phyloP scores from a whole-genome alignment of 2,888 invertebrate genomes.

The Melitaea athalia region DNA sequence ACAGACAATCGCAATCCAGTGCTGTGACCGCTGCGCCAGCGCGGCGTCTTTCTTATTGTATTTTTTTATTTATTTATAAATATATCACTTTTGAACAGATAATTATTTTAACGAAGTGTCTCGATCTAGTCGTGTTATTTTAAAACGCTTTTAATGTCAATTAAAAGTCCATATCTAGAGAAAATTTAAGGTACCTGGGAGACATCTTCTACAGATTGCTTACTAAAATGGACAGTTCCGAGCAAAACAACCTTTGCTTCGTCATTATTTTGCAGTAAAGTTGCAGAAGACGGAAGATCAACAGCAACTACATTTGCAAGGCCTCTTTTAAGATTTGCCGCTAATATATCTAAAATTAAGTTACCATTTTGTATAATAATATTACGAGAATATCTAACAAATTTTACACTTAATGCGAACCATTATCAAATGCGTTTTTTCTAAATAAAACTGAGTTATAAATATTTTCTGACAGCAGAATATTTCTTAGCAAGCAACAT shows the following conservation, averaged over 20 bases:
- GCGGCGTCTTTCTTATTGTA: no score
- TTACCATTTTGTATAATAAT: neutral
- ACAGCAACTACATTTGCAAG: constrained; percentile 27
- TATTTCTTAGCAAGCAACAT: constrained; percentile 53
- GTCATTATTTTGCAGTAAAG: constrained; percentile 62
- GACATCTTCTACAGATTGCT: constrained; percentile 74
- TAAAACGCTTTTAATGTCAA: no score
- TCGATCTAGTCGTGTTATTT: no score
- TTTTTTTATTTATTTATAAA: no score
- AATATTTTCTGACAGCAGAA: constrained; percentile 26
- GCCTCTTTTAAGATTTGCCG: constrained; percentile 30
- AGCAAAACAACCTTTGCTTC: constrained; percentile 66
- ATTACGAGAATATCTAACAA: neutral
- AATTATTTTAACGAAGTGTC: no score
- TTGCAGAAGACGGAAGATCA: constrained; percentile 60
- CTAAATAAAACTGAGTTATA: neutral
- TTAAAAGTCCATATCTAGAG: no score
- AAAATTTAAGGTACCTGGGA: constrained; percentile 50
- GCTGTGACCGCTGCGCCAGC: no score
- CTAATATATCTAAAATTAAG: constrained; percentile 36
- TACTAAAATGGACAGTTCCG: constrained; percentile 77
- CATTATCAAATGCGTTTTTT: neutral
- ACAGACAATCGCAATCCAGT: no score
- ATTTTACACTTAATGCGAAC: neutral
- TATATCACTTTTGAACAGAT: no score